Conservation (phyloP, 1,140 invertebrate genomes). For the Pseudomyrmex gracilis region DNA sequence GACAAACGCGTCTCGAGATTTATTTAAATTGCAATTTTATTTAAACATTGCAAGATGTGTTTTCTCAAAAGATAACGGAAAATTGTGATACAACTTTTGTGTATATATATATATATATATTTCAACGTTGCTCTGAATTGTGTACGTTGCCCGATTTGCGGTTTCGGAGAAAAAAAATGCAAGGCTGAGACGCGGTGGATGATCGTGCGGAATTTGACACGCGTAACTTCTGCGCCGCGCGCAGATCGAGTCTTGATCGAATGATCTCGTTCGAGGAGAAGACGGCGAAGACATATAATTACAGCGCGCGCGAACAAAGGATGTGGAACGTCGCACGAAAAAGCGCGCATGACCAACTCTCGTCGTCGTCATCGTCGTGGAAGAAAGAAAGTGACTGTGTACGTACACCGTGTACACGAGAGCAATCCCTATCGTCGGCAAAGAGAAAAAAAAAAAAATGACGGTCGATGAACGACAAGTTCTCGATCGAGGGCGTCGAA, state of each 20-base stretch:
- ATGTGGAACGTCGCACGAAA: conserved; percentile 59
- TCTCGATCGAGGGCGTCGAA: conserved; percentile 45
- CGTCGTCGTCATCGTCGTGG: conserved; percentile 6
- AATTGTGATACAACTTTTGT: not conserved
- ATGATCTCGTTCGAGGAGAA: conserved; percentile 42
- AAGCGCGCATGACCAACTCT: conserved; percentile 52
- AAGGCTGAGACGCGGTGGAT: not conserved
- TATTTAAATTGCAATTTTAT: not conserved
- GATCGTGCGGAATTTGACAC: conserved; percentile 54
- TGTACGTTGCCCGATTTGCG: conserved; percentile 32
- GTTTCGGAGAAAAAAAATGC: conserved; percentile 39
- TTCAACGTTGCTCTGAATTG: conserved; percentile 11
- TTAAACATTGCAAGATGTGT: not conserved
- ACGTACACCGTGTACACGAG: not conserved
- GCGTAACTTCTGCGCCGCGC: conserved; percentile 30
- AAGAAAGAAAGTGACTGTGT: conserved; percentile 57
- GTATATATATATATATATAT: not conserved
- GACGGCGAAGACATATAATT: conserved; percentile 49
- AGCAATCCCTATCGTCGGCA: no score
- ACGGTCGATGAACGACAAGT: conserved; percentile 24
- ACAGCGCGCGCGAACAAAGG: conserved; percentile 37
- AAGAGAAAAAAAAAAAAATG: not conserved
- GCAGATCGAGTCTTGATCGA: conserved; percentile 9
- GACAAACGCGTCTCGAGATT: not conserved
- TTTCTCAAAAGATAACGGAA: not conserved